Evolutionary conservation across 2,888 invertebrate species (phyloP), one percentile per base, ranked within the genome.

Genomic region (Prionchulus punctatus): DNA sequence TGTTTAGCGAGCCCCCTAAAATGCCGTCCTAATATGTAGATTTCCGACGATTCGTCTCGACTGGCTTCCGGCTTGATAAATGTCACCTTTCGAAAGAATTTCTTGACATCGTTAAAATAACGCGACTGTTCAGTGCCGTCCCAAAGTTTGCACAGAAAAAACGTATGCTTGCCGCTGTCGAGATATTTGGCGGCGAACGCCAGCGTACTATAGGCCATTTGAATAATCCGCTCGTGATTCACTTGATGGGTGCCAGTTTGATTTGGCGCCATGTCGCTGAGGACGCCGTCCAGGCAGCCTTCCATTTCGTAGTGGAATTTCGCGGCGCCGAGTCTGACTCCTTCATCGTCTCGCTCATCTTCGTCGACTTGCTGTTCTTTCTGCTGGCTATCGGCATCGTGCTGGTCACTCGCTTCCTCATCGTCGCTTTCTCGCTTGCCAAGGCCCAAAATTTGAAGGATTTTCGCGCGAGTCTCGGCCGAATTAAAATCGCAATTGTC

Each of bases 201-300:
- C 12, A 67, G 57, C 23, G 59, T 60, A 15, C 61, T 59, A 3
- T 62, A 60, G 50, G 63, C 62, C 27, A 68, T 55, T 3, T 61
- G 59, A 26, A 69, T 58, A n/a, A 69, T 60, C 12, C 63, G 58
- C 28, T 62, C 59, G 56, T 67, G 65, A 54, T 69, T 68, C 1
- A 61, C 61, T 1, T 54, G 57, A 27, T 57, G 54, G 30, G 63
- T 25, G 63, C 69, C 70, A 18, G 65, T 64, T 1, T 67, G 65
- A 58, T 66, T 67, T 1, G 70, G 70, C 15, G 70, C 70, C 70
- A 70, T 70, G 53, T 70, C 70, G 58, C 68, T 68, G 27, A 70
- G 50, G 7, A 70, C 59, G 1, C 63, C 63, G 50, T 70, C 62
- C n/a, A n/a, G n/a, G n/a, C n/a, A n/a, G n/a, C n/a, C n/a, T n/a